These are phyloP conservation scores for Harpalus rubripes DNA, from an alignment of 2,888 invertebrate genomes.

Conservation along the genomic window DNA sequence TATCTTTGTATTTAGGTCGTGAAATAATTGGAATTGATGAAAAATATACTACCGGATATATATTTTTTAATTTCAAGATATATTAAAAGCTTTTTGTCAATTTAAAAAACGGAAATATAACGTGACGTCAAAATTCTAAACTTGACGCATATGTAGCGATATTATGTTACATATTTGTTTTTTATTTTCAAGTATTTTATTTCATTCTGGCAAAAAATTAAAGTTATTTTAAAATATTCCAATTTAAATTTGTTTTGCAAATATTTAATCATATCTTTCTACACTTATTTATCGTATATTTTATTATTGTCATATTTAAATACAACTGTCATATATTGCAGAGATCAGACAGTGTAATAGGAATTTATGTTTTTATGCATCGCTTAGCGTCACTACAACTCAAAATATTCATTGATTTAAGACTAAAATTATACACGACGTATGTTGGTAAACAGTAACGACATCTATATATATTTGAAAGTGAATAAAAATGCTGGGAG, in stretches of 20 bases:
- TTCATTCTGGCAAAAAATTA: slow-evolving; percentile 22
- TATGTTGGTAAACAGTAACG: slow-evolving; percentile 55
- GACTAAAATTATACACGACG: slow-evolving; percentile 49
- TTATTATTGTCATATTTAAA: slow-evolving; percentile 26
- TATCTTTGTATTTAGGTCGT: slow-evolving; percentile 45
- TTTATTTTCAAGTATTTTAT: slow-evolving; percentile 41
- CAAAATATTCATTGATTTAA: slow-evolving; percentile 56
- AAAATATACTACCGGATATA: slow-evolving; percentile 30
- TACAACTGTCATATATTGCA: not conserved
- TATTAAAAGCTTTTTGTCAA: slow-evolving; percentile 24
- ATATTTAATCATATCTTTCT: slow-evolving; percentile 32
- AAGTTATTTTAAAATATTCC: not conserved
- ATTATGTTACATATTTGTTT: slow-evolving; percentile 59
- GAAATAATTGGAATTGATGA: slow-evolving; percentile 28
- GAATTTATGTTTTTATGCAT: slow-evolving; percentile 36
- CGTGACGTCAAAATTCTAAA: slow-evolving; percentile 53
- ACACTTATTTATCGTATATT: slow-evolving; percentile 10
- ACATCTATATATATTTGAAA: slow-evolving; percentile 49
- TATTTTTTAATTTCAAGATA: not conserved
- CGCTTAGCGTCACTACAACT: slow-evolving; percentile 36
- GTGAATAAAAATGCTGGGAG: slow-evolving; percentile 42
- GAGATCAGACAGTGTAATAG: slow-evolving; percentile 22
- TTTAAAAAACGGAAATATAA: slow-evolving; percentile 55
- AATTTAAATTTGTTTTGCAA: slow-evolving; percentile 32
- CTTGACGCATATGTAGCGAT: slow-evolving; percentile 60